Base-by-base conservation (phyloP, 1,140 invertebrate species). In the Vanessa atalanta region DNA sequence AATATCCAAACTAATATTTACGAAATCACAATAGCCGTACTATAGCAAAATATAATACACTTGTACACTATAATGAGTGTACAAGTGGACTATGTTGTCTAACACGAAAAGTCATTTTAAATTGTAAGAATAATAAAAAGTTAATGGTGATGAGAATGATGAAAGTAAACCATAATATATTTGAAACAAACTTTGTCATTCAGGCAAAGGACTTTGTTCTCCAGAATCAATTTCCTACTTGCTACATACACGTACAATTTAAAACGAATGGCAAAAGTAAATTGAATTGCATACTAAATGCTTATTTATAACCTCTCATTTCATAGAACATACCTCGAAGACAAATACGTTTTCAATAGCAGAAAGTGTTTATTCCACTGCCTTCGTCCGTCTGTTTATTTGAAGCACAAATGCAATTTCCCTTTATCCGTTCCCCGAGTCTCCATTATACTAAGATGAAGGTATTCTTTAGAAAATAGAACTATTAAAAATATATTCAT, bases 321-420 rank as follows among this genome's bases (percentile, higher is more conserved):
- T 69, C 66, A 55, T 47, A 69, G 47, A 48, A 31, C 55, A 63
- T 57, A 48, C 53, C 16, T 37, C 23, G 31, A 67, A 69, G 66
- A 74, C 72, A 69, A 74, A 74, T 69, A 74, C 60, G 72, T 74
- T 74, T 69, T 73, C 51, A 68, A 74, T 73, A 66, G 55, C 60
- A 69, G 66, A 61, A 66, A 47, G 65, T 68, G 72, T 68, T 74
- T 69, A 74, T 74, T 74, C 60, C 66, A 37, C 16, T 14, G 26
- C 20, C 31, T 31, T 51, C 60, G 37, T 50, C 65, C 47, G 47
- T 50, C 47, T 66, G 66, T 69, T 74, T 74, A 74, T 74, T 74
- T 69, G 69, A 69, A 64, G 72, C 55, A 51, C 72, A 74, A 74
- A 74, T 74, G 66, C 72, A 74, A 74, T 74, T 74, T 74, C 57